Evolutionary conservation across 2,113 vertebrate genomes (phyloP).

Genomic region (Amphilophus citrinellus): DNA sequence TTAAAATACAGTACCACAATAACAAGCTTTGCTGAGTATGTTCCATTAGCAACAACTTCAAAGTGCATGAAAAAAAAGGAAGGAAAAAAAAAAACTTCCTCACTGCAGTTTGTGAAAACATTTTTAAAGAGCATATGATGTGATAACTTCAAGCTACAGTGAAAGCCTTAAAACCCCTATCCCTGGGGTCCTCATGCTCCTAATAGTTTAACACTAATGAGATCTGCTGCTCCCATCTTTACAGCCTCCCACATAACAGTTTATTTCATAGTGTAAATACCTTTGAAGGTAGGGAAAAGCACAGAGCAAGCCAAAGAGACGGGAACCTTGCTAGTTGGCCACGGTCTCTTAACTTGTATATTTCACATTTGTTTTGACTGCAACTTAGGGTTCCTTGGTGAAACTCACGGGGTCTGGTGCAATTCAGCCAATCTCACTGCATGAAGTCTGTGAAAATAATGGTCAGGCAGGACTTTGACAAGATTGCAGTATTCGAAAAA

Average conservation of each 20-base stretch:
- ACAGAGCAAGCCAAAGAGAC: constrained; percentile 31
- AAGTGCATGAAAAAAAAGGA: constrained; percentile 11
- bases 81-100: not conserved
- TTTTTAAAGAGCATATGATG: constrained; percentile 46
- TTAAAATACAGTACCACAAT: not conserved
- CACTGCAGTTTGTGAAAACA: constrained; percentile 32
- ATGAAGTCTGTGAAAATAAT: constrained; percentile 70
- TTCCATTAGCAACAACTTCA: constrained; percentile 17
- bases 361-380: constrained; percentile 66
- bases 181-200: constrained; percentile 58
- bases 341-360: constrained; percentile 25
- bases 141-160: constrained; percentile 64
- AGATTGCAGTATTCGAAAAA: constrained; percentile 54
- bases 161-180: constrained; percentile 57
- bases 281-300: constrained; percentile 59
- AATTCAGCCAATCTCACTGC: constrained; percentile 52
- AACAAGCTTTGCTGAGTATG: not conserved
- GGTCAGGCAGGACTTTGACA: constrained; percentile 70
- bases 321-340: constrained; percentile 20
- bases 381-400: constrained; percentile 32
- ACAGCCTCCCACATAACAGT: constrained; percentile 60
- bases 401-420: constrained; percentile 26
- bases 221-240: constrained; percentile 62
- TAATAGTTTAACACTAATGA: constrained; percentile 78
- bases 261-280: constrained; percentile 74